Evolutionary conservation across 1,140 invertebrate genomes (phyloP).

Genomic region (Druon quercuslanigerum): DNA sequence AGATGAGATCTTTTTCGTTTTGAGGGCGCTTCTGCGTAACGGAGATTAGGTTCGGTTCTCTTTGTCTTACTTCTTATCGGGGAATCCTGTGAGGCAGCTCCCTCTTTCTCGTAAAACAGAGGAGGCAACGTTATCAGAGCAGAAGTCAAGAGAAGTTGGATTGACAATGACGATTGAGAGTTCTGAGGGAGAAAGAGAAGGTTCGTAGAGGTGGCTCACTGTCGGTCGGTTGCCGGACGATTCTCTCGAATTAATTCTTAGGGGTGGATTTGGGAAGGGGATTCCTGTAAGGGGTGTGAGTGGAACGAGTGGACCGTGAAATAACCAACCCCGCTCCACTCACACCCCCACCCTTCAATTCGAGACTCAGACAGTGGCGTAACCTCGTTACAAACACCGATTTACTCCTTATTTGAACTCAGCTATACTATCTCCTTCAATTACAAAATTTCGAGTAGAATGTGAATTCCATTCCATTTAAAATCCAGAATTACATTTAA

Average conservation of each 20-base stretch:
- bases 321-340: conserved; percentile 73
- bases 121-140: conserved; percentile 58
- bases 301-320: conserved; percentile 74
- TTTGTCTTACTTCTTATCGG: conserved; percentile 41
- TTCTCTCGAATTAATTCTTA: conserved; percentile 77
- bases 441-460: not conserved
- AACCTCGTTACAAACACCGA: conserved; percentile 52
- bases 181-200: conserved; percentile 50
- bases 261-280: conserved; percentile 68
- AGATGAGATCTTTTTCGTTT: conserved; percentile 46
- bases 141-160: conserved; percentile 60
- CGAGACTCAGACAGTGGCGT: conserved; percentile 62
- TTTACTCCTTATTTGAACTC: conserved; percentile 26
- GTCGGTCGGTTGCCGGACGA: conserved; percentile 70
- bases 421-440: conserved; percentile 9
- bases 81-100: conserved; percentile 32
- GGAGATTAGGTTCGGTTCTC: conserved; percentile 47
- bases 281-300: conserved; percentile 67
- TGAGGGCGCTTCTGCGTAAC: conserved; percentile 39
- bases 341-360: conserved; percentile 55
- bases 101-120: conserved; percentile 44
- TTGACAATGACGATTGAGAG: conserved; percentile 59
- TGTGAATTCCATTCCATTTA: not conserved
- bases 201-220: conserved; percentile 56
- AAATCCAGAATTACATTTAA: too few relatives aligned